Percentiles rank a stretch among this genome's conserved stretches.
Evolutionary conservation across 2,888 invertebrate genomes (phyloP).

Genomic region (Prosopocoilus inquinatus): DNA sequence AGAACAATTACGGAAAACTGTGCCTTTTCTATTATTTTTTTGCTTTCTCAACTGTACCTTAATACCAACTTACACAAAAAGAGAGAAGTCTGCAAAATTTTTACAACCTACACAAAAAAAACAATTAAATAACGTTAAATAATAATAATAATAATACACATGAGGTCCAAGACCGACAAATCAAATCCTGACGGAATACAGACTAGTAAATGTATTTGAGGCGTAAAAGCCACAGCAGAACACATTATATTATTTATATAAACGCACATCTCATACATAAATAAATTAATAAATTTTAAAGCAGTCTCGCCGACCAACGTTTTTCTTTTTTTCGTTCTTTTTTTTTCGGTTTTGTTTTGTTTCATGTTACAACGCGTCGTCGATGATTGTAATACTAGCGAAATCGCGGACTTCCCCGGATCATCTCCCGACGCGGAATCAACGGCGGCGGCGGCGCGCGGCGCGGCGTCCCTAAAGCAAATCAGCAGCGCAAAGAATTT

Average conservation of each 20-base stretch:
- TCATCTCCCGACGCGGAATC: too few relatives aligned
- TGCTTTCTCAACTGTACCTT: too few relatives aligned
- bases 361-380: slow-evolving; percentile 13
- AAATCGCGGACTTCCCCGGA: too few relatives aligned
- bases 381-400: slow-evolving; percentile 7
- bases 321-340: too few relatives aligned
- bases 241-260: slow-evolving; percentile 23
- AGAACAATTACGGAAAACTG: too few relatives aligned
- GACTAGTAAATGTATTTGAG: slow-evolving; percentile 43
- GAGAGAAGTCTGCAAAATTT: background rate
- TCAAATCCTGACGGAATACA: slow-evolving; percentile 39
- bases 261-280: slow-evolving; percentile 8
- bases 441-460: too few relatives aligned
- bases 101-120: background rate
- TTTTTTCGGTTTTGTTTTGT: too few relatives aligned
- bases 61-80: background rate
- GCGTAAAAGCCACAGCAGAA: slow-evolving; percentile 34
- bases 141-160: slow-evolving; percentile 7
- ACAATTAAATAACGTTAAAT: slow-evolving; percentile 16
- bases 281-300: slow-evolving; percentile 18
- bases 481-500: background rate
- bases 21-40: too few relatives aligned
- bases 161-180: slow-evolving; percentile 16
- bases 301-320: slow-evolving; percentile 14
- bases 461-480: too few relatives aligned